Evolutionary conservation across 92 coral and sea anemone species (phyloP).

Genomic region (Actinostola sp.): DNA sequence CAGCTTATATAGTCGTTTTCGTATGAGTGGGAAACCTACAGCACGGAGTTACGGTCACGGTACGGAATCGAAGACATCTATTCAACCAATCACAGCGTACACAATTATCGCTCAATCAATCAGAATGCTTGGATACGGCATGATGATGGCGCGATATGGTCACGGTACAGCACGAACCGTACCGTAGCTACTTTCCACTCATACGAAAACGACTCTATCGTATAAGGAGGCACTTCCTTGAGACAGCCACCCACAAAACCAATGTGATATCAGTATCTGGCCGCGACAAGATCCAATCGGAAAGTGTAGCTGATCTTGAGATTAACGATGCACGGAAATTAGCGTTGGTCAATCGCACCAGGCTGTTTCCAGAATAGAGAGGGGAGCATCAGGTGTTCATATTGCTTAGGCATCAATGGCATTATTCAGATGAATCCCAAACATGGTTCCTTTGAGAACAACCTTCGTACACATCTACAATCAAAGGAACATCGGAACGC

Average conservation of each 20-base stretch:
- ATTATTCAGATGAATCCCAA: conserved; percentile 37
- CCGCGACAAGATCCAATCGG: conserved; percentile 28
- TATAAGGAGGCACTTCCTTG: conserved; percentile 43
- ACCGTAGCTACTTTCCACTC: no score
- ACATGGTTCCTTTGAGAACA: conserved; percentile 37
- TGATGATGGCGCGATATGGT: no score
- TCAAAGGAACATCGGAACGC: conserved; percentile 28
- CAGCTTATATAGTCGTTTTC: no score
- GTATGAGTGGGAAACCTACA: no score
- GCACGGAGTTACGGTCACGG: no score
- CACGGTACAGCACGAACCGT: no score
- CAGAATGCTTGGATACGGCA: no score
- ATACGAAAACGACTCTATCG: no score
- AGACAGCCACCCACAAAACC: conserved; percentile 29
- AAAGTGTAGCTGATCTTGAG: conserved; percentile 41
- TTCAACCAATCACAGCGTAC: no score
- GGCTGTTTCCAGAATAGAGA: conserved; percentile 37
- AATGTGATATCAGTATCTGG: conserved; percentile 40
- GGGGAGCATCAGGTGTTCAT: conserved; percentile 18
- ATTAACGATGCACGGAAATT: conserved; percentile 40
- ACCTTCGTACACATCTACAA: conserved; percentile 33
- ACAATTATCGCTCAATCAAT: no score
- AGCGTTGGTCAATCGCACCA: conserved; percentile 31
- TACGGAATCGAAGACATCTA: no score
- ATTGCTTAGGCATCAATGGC: conserved; percentile 17